Conservation (phyloP, 2,113 vertebrate species). For the Galemys pyrenaicus region DNA sequence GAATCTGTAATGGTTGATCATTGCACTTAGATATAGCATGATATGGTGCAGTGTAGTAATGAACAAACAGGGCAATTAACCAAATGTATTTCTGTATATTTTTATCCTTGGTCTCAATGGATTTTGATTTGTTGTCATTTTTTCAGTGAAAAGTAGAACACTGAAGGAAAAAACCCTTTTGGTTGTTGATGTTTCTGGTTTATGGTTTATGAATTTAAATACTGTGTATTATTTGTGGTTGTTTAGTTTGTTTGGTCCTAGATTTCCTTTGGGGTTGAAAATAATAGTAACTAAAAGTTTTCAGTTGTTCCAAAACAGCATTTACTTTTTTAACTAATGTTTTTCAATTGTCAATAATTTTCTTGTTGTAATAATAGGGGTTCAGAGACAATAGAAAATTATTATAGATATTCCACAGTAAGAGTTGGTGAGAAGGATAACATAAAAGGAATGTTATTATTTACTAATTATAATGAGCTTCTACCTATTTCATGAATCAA, state of each 20-base stretch:
- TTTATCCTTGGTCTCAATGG: not conserved
- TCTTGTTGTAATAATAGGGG: not conserved
- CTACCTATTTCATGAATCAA: not conserved
- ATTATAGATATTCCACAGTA: not conserved
- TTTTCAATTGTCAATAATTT: conserved; percentile 13
- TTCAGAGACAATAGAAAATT: conserved; percentile 6
- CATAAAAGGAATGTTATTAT: not conserved
- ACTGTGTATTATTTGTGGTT: not conserved
- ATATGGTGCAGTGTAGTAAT: not conserved
- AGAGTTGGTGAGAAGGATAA: not conserved
- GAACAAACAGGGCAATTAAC: not conserved
- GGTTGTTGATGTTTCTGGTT: not conserved
- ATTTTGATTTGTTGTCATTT: conserved; percentile 29
- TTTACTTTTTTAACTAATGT: not conserved
- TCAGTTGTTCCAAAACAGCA: not conserved
- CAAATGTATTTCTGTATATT: not conserved
- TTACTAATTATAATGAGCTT: conserved; percentile 36
- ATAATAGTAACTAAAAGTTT: not conserved
- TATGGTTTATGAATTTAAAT: not conserved
- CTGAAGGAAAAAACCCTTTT: not conserved
- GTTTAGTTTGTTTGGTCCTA: conserved; percentile 31
- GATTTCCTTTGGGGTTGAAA: not conserved
- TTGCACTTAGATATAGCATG: not conserved
- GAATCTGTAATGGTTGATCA: not conserved
- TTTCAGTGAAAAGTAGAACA: not conserved